Percentiles rank a stretch among this genome's conserved stretches.
phyloP scores from a whole-genome alignment of 2,888 invertebrate genomes.

The Cancer borealis region DNA sequence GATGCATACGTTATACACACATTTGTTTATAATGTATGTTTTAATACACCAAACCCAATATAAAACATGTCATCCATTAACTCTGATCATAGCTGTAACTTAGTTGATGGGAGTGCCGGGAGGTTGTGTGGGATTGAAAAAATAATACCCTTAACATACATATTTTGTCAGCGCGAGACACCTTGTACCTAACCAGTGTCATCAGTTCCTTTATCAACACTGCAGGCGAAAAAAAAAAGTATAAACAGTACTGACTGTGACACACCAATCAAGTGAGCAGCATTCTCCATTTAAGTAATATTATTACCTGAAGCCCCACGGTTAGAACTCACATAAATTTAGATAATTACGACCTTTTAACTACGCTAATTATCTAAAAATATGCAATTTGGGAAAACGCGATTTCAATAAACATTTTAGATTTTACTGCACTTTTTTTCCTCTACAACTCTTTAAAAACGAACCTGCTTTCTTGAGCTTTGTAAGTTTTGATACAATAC shows the following conservation, averaged over 20 bases:
- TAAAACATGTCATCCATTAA: neutral
- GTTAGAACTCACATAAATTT: slow-evolving; percentile 7
- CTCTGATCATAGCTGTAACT: neutral
- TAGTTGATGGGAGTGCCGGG: neutral
- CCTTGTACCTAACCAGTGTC: neutral
- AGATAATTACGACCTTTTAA: slow-evolving; percentile 15
- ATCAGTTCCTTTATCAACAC: neutral
- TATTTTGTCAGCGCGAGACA: neutral
- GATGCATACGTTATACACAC: neutral
- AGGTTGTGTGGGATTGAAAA: neutral
- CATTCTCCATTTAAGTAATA: neutral
- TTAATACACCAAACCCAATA: neutral
- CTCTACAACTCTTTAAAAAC: neutral
- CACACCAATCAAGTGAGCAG: slow-evolving; percentile 15
- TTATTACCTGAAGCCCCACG: neutral
- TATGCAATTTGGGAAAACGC: neutral
- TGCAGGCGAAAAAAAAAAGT: neutral
- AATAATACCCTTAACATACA: neutral
- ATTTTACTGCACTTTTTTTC: neutral
- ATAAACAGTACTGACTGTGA: neutral
- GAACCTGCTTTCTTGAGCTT: neutral
- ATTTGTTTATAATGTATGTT: neutral
- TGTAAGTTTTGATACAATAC: neutral
- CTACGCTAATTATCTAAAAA: neutral
- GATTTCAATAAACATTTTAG: neutral